Base-by-base conservation (phyloP, 2,113 vertebrate species). In the Centropus bengalensis region DNA sequence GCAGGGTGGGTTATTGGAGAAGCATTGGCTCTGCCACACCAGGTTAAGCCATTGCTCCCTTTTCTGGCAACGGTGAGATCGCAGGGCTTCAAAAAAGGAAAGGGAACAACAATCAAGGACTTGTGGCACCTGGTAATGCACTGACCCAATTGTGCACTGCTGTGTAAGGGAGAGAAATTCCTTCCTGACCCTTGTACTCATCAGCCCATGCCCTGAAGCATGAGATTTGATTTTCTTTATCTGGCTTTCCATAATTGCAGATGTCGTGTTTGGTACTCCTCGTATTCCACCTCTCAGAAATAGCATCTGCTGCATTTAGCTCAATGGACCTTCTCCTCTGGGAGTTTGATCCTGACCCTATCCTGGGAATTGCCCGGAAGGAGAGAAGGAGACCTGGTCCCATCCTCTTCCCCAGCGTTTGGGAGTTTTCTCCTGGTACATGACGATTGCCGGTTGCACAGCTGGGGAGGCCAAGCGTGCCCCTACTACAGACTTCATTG, bases 211-310 rank as follows among this genome's bases (percentile, higher is more conserved):
- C 88, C 95, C 94, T 93, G 82, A 88, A 96, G 94, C 93, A 83
- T 94, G 91, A 96, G 94, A 95, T 96, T 95, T 96, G 94, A 96
- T 96, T 97, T 97, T 96, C 95, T 93, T 91, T 95, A 89, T 94
- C 94, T 96, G 91, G 90, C 88, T 93, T 91, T 81, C 88, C 33
- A 0, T 94, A 95, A 93, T 86, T 88, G 90, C 88, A 88, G 91
- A 83, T 90, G 93, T n/a, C 17, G 5, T 54, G 63, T 68, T 68
- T 58, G 69, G 91, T 86, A 17, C 82, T 95, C 85, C 85, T 55
- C 4, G 1, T 93, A 10, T 93, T 91, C 91, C 93, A 95, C 88
- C 93, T 93, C 80, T 91, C 2, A 6, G 82, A 88, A 93, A 17
- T 45, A 5, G 82, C 93, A 83, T 80, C 85, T 88, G 95, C 89